Evolutionary conservation across 2,888 invertebrate genomes (phyloP), one percentile per base, ranked within the genome.

Genomic region (Aproaerema taeniolella): DNA sequence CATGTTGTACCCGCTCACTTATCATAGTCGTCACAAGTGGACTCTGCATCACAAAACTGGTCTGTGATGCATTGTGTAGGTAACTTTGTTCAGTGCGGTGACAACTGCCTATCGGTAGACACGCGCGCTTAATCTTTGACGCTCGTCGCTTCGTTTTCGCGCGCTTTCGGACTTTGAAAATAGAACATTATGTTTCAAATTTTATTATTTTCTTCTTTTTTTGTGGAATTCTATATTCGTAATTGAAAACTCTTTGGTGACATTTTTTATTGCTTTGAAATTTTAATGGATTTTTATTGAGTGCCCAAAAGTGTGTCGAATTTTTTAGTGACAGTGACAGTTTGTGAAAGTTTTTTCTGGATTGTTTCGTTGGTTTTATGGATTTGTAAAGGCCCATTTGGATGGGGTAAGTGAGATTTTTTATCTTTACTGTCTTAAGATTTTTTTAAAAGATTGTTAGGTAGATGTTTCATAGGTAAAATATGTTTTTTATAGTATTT

Each of bases 41-140:
- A 11, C 35, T 35, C 28, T 26, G 16, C 28, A 28, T 25, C 25
- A 15, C 16, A 11, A n/a, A 2, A 28, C 5, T 16, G 12, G 28
- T 35, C 35, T 35, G 15, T 11, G 33, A 24, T 39, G 32, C 46
- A 52, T 49, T 50, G 50, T 52, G 44, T 46, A 45, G 43, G n/a
- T n/a, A 34, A 36, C 37, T 28, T 42, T 36, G 31, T 42, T 42
- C 50, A 70, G 70, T 70, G 40, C 53, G 55, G 60, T 62, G 63
- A 58, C 58, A 67, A 58, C 61, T 45, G 40, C 52, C 48, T 61
- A 52, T 50, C 51, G 43, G n/a, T n/a, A 36, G 48, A 32, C 58
- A 61, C 60, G 61, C 67, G 67, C 13, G 24, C 14, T 40, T 52
- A 43, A 46, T 38, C 48, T 53, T 47, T 60, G 55, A 52, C 55